Base-by-base conservation (phyloP, 2,797 vertebrate species). In the Notolabrus celidotus region DNA sequence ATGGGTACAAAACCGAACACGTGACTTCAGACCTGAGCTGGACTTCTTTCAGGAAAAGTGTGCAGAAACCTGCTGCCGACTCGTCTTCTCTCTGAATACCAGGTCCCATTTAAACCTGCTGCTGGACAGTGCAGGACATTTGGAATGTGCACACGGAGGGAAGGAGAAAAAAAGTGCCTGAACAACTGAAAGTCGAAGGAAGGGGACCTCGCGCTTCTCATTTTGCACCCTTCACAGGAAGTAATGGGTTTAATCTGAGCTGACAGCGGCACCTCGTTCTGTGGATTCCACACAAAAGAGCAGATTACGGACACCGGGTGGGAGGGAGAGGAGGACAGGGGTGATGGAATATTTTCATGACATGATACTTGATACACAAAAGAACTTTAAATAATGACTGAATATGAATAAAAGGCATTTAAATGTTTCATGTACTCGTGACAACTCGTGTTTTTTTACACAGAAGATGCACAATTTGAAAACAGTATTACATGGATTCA, bases 281-380 rank as follows among this genome's bases (percentile, higher is more conserved):
- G 75, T 80, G 78, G 87, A 85, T 84, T 89, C 85, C 84, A 84
- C 69, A 75, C 79, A 77, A 82, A 87, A 79, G 69, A 55, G 52
- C 80, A 59, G 77, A 76, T 84, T 80, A 80, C 62, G 69, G 82
- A 78, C 77, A 36, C 27, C 67, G 63, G 43, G 31, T 38, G 9
- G 46, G 38, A 55, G 17, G 45, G 67, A 80, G 52, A 31, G 63
- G 46, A 73, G 67, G 61, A 70, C 49, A 29, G 64, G 71, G 70
- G 41, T 25, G 58, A 84, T 74, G 86, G 88, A 78, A 89, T 79
- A 84, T 83, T 86, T 87, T 88, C 86, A 88, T 82, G 75, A 84
- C 60, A 52, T 74, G 75, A 90, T 85, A 82, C 89, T 94, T 92
- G 81, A 89, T 80, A 82, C 76, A 74, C 68, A 86, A 71, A 68